Evolutionary conservation across 1,140 invertebrate genomes (phyloP), one percentile per base, ranked within the genome.

Genomic region (Cydia amplana): DNA sequence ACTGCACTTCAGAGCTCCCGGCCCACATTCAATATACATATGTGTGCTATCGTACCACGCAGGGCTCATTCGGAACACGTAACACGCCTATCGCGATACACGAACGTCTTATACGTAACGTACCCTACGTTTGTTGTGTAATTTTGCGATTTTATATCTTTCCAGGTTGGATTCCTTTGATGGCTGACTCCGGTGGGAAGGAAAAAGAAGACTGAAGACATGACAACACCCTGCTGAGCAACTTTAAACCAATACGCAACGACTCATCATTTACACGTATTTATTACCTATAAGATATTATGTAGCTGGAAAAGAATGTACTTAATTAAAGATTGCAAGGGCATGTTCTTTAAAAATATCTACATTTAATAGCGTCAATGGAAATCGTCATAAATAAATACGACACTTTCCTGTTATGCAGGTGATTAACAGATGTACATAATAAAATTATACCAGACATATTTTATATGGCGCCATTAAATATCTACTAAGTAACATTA

Each of bases 1-100:
- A 92, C 88, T 91, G 91, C 91, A 92, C 91, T 91, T 91, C 85
- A 91, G 90, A 81, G 87, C 81, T 83, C 83, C 82, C 82, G 82
- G 77, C 83, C 83, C 82, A 83, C 77, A 79, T 74, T 78, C 65
- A 77, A 72, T 23, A 73, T 60, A 60, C 73, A 77, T 74, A 73
- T 60, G 49, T 23, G 51, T 67, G 51, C 67, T 46, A 72, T 67
- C 78, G 40, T 67, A 70, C 55, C 70, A 82, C 81, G 79, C 76
- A 80, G n/a, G 46, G 20, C 64, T 72, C 74, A 85, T 85, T 83
- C 83, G 72, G 63, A 78, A 83, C 83, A 85, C 82, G 83, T 85
- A 85, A 78, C 78, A 70, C 65, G 32, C 32, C 65, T 78, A 77
- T 83, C 55, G 80, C 83, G 81, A 79, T 80, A 82, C 76, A 75